These are phyloP conservation scores for Pao palembangensis DNA, from an alignment of 2,113 vertebrate species.

Conservation along the genomic window DNA sequence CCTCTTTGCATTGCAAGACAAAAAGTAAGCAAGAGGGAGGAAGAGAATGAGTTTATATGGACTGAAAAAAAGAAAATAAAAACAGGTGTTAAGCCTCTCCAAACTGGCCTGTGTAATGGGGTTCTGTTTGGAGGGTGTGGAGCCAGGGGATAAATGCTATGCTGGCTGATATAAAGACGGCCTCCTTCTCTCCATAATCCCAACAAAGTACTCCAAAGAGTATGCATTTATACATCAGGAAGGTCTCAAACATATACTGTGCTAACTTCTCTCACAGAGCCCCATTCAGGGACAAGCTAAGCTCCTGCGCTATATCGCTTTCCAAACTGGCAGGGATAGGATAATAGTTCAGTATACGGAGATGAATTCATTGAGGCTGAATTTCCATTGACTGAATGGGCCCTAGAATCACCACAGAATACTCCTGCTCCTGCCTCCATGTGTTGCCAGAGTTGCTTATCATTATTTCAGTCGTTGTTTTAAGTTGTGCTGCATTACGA, in stretches of 20 bases:
- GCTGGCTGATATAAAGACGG: constrained; percentile 58
- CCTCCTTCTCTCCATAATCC: constrained; percentile 67
- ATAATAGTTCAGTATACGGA: constrained; percentile 60
- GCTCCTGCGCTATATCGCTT: constrained; percentile 55
- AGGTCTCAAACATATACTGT: constrained; percentile 64
- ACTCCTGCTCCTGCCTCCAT: constrained; percentile 33
- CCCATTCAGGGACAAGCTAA: constrained; percentile 66
- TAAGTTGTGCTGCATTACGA: constrained; percentile 31
- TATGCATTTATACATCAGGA: constrained; percentile 64
- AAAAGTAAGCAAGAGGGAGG: constrained; percentile 69
- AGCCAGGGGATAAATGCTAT: constrained; percentile 66
- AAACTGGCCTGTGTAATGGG: constrained; percentile 71
- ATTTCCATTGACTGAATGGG: constrained; percentile 62
- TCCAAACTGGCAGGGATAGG: constrained; percentile 68
- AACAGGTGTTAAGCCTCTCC: constrained; percentile 74
- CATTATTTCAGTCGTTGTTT: constrained; percentile 34
- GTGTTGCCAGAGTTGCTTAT: constrained; percentile 47
- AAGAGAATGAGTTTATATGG: constrained; percentile 67
- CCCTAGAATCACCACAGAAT: constrained; percentile 45
- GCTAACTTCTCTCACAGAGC: constrained; percentile 66
- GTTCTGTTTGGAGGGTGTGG: constrained; percentile 66
- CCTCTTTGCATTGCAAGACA: constrained; percentile 77
- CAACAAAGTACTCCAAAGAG: constrained; percentile 59
- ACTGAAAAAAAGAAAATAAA: constrained; percentile 46
- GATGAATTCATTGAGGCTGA: constrained; percentile 64